Base-by-base conservation (phyloP, 2,888 invertebrate species). In the Conus canariensis region DNA sequence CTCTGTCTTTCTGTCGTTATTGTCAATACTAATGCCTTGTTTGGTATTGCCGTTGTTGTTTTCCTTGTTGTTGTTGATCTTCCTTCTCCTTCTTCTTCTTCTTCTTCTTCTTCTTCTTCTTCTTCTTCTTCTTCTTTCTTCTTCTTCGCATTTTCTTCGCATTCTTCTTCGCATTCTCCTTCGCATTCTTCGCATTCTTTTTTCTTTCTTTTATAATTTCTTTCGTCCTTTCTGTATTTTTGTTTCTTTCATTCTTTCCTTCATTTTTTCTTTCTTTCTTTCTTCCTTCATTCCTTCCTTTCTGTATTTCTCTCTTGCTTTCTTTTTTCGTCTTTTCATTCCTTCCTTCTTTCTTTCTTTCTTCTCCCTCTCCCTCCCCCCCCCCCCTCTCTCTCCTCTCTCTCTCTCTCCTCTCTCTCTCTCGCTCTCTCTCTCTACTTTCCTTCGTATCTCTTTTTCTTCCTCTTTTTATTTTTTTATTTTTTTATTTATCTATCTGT, bases 341-440 rank as follows among this genome's bases (percentile, higher is more conserved):
- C 30, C 3, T 14, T 83, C 83, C 9, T 1, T 83, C 56, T 58
- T 14, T 83, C n/a, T 83, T 14, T 83, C 56, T 83, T 45, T 45
- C 4, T 4, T 83, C 14, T 83, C 2, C 30, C 83, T 83, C 16
- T 14, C 56, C 19, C 3, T 10, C 19, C 74, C 19, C 14, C 19
- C n/a, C 6, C 74, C 6, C 22, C 9, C 19, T 58, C 16, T 83
- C 56, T 83, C n/a, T 83, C 58, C 58, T 83, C 30, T 83, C 83
- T 83, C 83, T 83, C 30, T 83, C 83, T 83, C 30, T 83, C 83
- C 30, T 83, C 83, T 83, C 83, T 83, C 30, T 83, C 83, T 83
- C 30, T 83, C 83, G 0, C 25, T 14, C 30, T 22, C 56, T 58
- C 56, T 14, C 30, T 16, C 58, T 1, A 7, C n/a, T 10, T 22